Evolutionary conservation across 2,888 invertebrate species (phyloP).

Genomic region (Drosophila eohydei): DNA sequence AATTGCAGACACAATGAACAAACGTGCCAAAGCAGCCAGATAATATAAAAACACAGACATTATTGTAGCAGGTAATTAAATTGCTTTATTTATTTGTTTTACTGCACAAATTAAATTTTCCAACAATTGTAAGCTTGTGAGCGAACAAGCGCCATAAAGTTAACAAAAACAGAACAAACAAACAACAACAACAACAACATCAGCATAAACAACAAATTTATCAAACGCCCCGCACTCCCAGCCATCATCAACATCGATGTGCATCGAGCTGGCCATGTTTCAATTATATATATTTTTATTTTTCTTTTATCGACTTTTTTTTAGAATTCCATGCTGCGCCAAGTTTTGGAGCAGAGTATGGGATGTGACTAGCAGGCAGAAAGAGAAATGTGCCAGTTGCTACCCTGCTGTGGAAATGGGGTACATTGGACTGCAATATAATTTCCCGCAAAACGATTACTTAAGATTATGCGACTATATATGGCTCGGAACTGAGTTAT

Average conservation of each 20-base stretch:
- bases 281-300: slow-evolving; percentile 47
- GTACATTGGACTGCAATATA: not conserved
- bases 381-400: slow-evolving; percentile 1
- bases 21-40: not conserved
- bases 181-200: slow-evolving; percentile 7
- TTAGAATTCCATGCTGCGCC: slow-evolving; percentile 11
- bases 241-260: slow-evolving; percentile 21
- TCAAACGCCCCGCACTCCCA: not conserved
- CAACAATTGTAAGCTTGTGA: slow-evolving; percentile 47
- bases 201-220: slow-evolving; percentile 10
- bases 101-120: slow-evolving; percentile 43
- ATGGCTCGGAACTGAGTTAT: no score
- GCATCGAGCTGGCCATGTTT: slow-evolving; percentile 49
- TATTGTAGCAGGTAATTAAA: slow-evolving; percentile 35
- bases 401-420: not conserved
- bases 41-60: slow-evolving; percentile 13
- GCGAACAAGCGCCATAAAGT: slow-evolving; percentile 41
- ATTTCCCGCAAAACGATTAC: not conserved
- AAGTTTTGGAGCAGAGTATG: slow-evolving; percentile 4
- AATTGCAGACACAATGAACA: not conserved
- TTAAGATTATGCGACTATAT: no score
- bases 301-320: slow-evolving; percentile 28
- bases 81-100: slow-evolving; percentile 49
- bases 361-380: slow-evolving; percentile 2
- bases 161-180: slow-evolving; percentile 24